These are phyloP conservation scores for Clupea harengus DNA, from an alignment of 2,113 vertebrate species.

Conservation along the genomic window DNA sequence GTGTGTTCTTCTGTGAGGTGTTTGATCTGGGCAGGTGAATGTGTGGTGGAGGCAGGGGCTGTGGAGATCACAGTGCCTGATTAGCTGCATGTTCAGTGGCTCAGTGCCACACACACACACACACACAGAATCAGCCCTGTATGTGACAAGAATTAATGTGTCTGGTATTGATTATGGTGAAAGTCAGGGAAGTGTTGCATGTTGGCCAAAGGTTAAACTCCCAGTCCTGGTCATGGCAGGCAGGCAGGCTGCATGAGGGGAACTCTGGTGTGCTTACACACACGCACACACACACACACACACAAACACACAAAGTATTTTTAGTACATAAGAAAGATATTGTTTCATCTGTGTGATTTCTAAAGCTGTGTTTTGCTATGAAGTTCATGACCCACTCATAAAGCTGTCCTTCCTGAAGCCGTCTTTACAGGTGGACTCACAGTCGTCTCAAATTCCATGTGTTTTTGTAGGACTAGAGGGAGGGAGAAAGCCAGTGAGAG, in stretches of 20 bases:
- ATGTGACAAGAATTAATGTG: slow-evolving; percentile 7
- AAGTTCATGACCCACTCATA: neutral
- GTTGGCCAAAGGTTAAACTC: neutral
- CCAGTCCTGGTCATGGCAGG: neutral
- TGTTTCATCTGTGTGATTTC: neutral
- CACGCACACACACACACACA: neutral
- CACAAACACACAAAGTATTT: neutral
- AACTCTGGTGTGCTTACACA: neutral
- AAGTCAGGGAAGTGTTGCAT: neutral
- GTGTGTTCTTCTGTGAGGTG: neutral
- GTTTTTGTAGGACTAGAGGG: neutral
- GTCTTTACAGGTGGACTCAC: neutral
- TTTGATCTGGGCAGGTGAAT: neutral
- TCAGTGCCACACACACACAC: neutral
- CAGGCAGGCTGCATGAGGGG: neutral
- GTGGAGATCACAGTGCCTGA: neutral
- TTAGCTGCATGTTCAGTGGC: neutral
- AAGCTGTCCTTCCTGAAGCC: no score
- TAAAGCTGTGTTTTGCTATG: neutral
- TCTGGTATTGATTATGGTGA: slow-evolving; percentile 1
- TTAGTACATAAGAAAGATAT: neutral
- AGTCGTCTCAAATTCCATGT: neutral
- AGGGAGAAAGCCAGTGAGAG: neutral
- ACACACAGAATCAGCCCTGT: neutral
- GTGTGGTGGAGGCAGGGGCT: neutral